Base-by-base conservation (phyloP, 2,113 vertebrate genomes). In the Tor tambroides region DNA sequence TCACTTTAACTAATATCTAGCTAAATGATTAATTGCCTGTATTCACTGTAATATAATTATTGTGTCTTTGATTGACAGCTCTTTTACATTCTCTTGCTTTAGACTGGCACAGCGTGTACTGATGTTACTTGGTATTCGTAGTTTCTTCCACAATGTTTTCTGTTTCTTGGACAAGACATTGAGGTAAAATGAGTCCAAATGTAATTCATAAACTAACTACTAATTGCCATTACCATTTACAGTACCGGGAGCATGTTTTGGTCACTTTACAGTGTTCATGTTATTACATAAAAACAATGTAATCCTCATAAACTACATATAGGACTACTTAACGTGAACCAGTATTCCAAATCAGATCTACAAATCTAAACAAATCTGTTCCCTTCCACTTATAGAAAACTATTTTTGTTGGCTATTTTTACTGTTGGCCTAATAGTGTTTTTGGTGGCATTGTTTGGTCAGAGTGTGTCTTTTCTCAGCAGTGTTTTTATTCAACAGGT, bases 91-190 rank as follows among this genome's bases (percentile, higher is more conserved):
- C 14, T 83, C 81, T 38, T 92, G 51, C 82, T 90, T 56, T 89
- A 95, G 95, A 91, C 15, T 89, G 38, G 75, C 91, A 46, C 89
- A 91, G 17, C 90, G 90, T 67, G 41, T 91, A 79, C 38, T 94
- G 88, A 91, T 90, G 56, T 86, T 81, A 49, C 85, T 91, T 8
- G 92, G 91, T 61, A 84, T 89, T 80, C 85, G 86, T 83, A 85
- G 85, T 32, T 65, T 95, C 84, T 89, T 89, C 89, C 90, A 85
- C 87, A 91, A 84, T 83, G 23, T 88, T 87, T 89, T 93, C 92
- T 85, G 81, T 87, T 94, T 91, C 43, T 84, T 95, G 91, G 93
- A 93, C 77, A 85, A 82, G 28, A 91, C 92, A 3, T 10, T 94
- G 12, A 94, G 92, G 94, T 95, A 92, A 91, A 83, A 1, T 23